Base-by-base conservation (phyloP, 1,140 invertebrate species). In the Halyomorpha halys region DNA sequence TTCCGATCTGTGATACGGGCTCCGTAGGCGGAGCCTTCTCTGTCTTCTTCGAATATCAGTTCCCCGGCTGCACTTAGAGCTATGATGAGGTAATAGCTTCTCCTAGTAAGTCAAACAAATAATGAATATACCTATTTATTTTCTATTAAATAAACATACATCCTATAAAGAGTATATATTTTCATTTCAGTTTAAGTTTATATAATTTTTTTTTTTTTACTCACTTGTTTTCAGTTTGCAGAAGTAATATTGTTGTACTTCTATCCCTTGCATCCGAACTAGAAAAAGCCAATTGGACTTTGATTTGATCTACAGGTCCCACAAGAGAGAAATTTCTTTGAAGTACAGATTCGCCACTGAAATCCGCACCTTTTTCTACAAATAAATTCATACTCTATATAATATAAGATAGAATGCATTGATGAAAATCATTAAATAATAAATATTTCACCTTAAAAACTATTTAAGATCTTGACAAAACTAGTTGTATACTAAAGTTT, bases 351-450 rank as follows among this genome's bases (percentile, higher is more conserved):
- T 91, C 86, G 0, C 90, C 91, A 68, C 87, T 87, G 70, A 94
- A 94, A 70, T 88, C 87, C 0, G 89, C 89, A 5, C 90, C 90
- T 73, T 90, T 90, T 73, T 93, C 90, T 78, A 81, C 77, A 73
- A 81, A 67, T 59, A 59, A n/a, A n/a, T n/a, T 8, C 14, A 34
- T 59, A 11, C 6, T 8, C 34, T 39, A 30, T 30, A 4, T 30
- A 8, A 30, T 30, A 30, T 30, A 30, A 30, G 3, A 30, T 30
- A 8, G 3, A 30, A 30, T 30, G 27, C 27, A 30, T 30, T 4
- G 8, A 30, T 30, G 8, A 30, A 30, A 30, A 30, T 30, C 27
- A 3, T 30, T 30, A 30, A 30, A 30, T 30, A 3, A 3, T 30
- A 30, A 30, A 30, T 30, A n/a, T n/a, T n/a, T n/a, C n/a, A n/a